Base-by-base conservation (phyloP, 2,888 invertebrate species). In the Plebejus melissa region DNA sequence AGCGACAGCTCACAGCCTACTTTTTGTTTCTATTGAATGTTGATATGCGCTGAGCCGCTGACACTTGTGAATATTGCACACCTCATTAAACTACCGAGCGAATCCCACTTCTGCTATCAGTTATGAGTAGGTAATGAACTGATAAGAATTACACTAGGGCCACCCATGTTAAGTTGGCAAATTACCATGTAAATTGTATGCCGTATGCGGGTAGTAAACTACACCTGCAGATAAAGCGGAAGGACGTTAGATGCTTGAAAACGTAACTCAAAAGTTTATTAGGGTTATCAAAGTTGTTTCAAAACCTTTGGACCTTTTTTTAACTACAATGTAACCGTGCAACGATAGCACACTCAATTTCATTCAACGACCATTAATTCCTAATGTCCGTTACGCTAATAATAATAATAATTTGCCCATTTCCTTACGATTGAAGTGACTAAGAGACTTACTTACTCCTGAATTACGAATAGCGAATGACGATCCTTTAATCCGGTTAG, bases 1-100 rank as follows among this genome's bases (percentile, higher is more conserved):
- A 83, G 85, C 83, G 82, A 80, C 79, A 70, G 32, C 32, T 32
- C 32, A 32, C 32, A 32, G 74, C 74, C 74, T 74, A 60, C 72
- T 54, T 72, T 72, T 54, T 72, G 72, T 54, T 72, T 36, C 72
- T 50, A 72, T 72, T 72, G 72, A 72, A 50, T 72, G 72, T 72
- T 54, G 72, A 72, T 72, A 54, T 28, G 46, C 46, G 11, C 72
- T 32, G 54, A 54, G 9, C 22, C 46, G 13, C 72, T 32, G 72
- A 72, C 54, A 72, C 50, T 72, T 50, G 54, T 72, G 50, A 50
- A 72, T 50, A 72, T 13, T 16, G 46, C 11, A 54, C 32, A 54
- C 32, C 72, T 72, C 22, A 50, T 72, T 72, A 50, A 32, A 22
- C 22, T 28, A 60, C 60, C 28, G 28, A 60, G 60, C 28, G 3